Evolutionary conservation across 2,888 invertebrate species (phyloP), one percentile per base, ranked within the genome.

Genomic region (Rhodophaea formosa): DNA sequence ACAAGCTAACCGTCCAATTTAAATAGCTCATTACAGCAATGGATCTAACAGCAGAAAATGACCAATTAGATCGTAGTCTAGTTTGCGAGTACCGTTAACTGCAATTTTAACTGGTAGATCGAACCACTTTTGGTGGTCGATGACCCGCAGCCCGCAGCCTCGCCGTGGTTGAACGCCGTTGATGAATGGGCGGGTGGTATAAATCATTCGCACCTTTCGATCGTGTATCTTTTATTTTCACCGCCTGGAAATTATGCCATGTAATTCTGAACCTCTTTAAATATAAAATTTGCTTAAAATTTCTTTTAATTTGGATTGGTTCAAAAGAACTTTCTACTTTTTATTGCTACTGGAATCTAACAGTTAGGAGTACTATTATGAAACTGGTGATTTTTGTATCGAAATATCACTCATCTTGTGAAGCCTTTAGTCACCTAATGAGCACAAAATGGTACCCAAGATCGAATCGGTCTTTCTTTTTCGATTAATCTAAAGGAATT

Each of bases 41-140:
- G 16, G 39, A 35, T 51, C 35, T 51, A 51, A 51, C 17, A 51
- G 17, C 51, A 51, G 51, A 51, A 51, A 51, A 51, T 51, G 15
- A 51, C 51, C 51, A 51, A 51, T 51, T 51, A 67, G 69, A 68
- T 64, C 71, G 70, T 69, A 73, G 75, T 82, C 83, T 80, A 68
- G 77, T 75, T 51, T 65, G 64, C 67, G 67, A 69, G 68, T 72
- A 74, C 82, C 84, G 84, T 81, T 84, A 81, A 57, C 60, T 72
- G 73, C 77, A 75, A 77, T 70, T 67, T 67, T 68, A 69, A 69
- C 68, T 63, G 66, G 62, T 60, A 66, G 69, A 74, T 71, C 69
- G 70, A 70, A 71, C 72, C 64, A 70, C 67, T 79, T 80, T 81
- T 64, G 64, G 57, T 75, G 82, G 79, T 79, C 82, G 69, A 73